A percentile compares a stretch with the other conserved stretches of the same genome.
Evolutionary conservation across 2,113 vertebrate genomes (phyloP).

Genomic region (Machaerirhynchus nigripectus): DNA sequence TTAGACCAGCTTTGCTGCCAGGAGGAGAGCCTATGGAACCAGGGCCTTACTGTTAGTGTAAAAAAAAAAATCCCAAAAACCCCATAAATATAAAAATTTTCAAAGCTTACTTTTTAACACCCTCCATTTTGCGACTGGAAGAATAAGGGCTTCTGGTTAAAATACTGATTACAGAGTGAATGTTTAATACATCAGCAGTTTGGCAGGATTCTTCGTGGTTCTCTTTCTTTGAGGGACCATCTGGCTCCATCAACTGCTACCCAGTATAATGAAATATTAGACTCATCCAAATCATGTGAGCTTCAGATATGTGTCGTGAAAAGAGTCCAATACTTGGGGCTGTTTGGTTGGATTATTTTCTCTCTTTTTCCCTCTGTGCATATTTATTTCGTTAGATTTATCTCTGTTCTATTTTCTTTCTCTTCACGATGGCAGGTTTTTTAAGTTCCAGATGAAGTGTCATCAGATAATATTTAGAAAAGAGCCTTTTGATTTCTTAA

Average conservation of each 20-base stretch:
- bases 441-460: conserved; percentile 7
- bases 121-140: not conserved
- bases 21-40: not conserved
- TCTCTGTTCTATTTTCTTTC: conserved; percentile 28
- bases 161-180: not conserved
- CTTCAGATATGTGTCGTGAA: conserved; percentile 20
- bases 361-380: not conserved
- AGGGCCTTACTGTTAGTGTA: not conserved
- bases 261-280: not conserved
- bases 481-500: not conserved
- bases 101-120: not conserved
- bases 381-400: conserved; percentile 15
- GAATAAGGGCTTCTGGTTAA: not conserved
- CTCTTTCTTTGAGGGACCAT: conserved; percentile 30
- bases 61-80: not conserved
- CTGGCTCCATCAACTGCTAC: conserved; percentile 3
- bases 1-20: not conserved
- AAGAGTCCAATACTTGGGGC: not conserved
- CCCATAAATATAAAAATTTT: not conserved
- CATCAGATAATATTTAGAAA: conserved; percentile 12
- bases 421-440: not conserved
- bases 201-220: not conserved
- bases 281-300: conserved; percentile 32
- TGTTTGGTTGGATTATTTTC: not conserved
- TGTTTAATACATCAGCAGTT: conserved; percentile 50